These are phyloP conservation scores for Nasua narica DNA, from an alignment of 2,797 vertebrate species.

Conservation along the genomic window DNA sequence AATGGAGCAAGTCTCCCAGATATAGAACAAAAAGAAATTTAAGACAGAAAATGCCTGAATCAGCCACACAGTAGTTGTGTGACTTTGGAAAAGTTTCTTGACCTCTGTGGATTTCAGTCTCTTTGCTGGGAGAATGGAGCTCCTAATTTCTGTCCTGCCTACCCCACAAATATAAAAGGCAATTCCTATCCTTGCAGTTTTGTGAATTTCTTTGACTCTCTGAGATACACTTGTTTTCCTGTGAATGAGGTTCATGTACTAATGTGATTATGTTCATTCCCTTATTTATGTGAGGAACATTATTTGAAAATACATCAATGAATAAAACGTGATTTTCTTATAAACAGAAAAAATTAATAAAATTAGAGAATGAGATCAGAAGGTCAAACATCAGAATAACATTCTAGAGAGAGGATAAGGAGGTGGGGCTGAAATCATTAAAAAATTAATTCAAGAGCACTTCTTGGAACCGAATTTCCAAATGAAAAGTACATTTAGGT, in stretches of 20 bases:
- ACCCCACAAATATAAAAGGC: background rate
- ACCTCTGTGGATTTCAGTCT: background rate
- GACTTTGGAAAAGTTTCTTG: background rate
- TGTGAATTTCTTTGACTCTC: background rate
- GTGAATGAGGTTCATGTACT: background rate
- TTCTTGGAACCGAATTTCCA: background rate
- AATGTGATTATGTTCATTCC: background rate
- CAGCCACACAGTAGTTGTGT: fast-evolving
- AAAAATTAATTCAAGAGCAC: background rate
- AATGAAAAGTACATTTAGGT: background rate
- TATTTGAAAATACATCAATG: background rate
- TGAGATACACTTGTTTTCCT: background rate
- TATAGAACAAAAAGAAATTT: background rate
- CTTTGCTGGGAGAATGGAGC: background rate
- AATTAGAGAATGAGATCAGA: background rate
- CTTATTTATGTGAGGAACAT: background rate
- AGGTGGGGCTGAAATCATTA: background rate
- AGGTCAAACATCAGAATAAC: background rate
- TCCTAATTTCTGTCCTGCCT: background rate
- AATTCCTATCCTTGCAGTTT: background rate
- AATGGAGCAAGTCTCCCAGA: background rate
- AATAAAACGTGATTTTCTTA: background rate
- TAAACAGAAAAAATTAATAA: background rate
- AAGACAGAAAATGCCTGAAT: background rate
- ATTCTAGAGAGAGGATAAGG: background rate